Base-by-base conservation (phyloP, 2,797 vertebrate genomes). In the Scomberomorus guttatus region DNA sequence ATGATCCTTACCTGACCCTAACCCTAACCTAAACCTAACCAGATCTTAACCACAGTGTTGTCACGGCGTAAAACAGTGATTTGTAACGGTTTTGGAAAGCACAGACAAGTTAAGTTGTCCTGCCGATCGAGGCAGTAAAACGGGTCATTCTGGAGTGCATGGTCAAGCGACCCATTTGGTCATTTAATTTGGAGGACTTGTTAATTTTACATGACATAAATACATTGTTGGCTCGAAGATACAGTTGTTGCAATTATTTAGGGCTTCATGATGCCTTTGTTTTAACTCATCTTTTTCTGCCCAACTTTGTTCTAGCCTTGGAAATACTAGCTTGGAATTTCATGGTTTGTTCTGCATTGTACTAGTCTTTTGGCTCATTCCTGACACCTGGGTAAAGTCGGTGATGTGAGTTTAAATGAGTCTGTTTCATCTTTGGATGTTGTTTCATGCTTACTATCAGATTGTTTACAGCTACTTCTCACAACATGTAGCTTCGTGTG, bases 201-300 rank as follows among this genome's bases (percentile, higher is more conserved):
- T 34, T 34, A 6, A 34, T 10, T 68, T 54, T 5, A 34, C 60
- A 64, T 61, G 61, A 62, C 59, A 68, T 51, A 51, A 37, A 77
- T 10, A 39, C 42, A 56, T 18, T 0, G 2, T 6, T 46, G 42
- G 44, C 25, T 27, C 20, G 32, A 27, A 22, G 34, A 52, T 52
- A 24, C 27, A 29, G 13, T 42, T 27, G 62, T 17, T 63, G 20
- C 29, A 61, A 39, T 51, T 66, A 65, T 61, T 57, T 12, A 42
- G 7, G 52, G 4, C 5, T 11, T 52, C 2, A 44, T 56, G 39
- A 61, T 39, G 55, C 39, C 17, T 27, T 70, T 55, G 20, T 72
- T 72, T 59, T 32, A 42, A 54, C 20, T 51, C 32, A 27, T 18
- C 34, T 4, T 52, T 52, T 52, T 52, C n/a, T 52, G 22, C 10